Conservation (phyloP, 1,140 invertebrate species). For the Sminthurides bifidus region DNA sequence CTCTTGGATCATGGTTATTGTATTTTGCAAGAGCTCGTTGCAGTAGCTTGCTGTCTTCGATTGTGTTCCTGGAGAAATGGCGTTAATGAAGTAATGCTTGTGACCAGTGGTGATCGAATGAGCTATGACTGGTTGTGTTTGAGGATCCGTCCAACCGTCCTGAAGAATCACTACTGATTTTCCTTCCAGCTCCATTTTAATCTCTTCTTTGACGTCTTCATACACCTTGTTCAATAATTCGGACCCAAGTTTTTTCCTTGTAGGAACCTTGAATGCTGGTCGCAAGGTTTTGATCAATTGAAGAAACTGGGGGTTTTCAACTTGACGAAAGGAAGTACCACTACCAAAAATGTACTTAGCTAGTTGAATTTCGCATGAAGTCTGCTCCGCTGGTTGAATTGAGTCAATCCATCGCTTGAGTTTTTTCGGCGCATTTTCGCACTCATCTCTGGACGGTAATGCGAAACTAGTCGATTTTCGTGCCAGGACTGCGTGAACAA, state of each 20-base stretch:
- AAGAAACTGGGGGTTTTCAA: background rate
- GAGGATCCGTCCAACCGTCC: conserved; percentile 15
- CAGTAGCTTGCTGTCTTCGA: conserved; percentile 13
- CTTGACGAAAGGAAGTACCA: background rate
- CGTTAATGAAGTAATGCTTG: conserved; percentile 9
- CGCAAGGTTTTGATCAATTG: background rate
- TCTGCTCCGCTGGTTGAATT: no score
- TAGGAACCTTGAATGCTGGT: background rate
- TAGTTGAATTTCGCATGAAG: no score
- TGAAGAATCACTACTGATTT: conserved; percentile 11
- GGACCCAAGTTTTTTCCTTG: background rate
- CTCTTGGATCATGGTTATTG: background rate
- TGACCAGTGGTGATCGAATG: conserved; percentile 2
- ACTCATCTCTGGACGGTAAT: no score
- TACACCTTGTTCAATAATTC: background rate
- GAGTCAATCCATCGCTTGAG: no score
- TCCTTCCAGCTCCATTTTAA: background rate
- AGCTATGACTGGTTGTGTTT: conserved; percentile 1
- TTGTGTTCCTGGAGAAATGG: conserved; percentile 1
- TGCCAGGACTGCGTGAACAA: no score
- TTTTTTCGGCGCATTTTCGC: no score
- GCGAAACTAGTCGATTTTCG: no score
- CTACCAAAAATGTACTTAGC: background rate
- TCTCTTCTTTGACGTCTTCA: background rate
- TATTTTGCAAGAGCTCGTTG: background rate